phyloP scores from a whole-genome alignment of 2,113 vertebrate genomes.

The Lophochroa leadbeateri region DNA sequence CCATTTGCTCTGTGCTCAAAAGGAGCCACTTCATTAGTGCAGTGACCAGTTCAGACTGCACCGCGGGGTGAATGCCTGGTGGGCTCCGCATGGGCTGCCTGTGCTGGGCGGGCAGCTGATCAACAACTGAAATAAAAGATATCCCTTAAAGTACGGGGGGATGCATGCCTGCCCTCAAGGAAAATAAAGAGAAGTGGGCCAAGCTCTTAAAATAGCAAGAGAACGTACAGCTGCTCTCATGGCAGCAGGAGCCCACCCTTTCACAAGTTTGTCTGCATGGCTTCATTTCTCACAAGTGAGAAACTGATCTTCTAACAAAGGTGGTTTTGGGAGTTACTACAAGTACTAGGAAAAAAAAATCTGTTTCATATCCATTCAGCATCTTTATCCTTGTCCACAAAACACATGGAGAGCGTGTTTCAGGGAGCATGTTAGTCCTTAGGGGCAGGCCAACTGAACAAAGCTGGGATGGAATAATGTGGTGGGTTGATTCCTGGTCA shows the following conservation, averaged over 20 bases:
- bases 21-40: not conserved
- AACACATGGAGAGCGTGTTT: rapidly evolving
- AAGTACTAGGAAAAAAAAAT: not conserved
- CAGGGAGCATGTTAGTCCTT: rapidly evolving
- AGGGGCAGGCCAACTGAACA: not conserved
- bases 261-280: not conserved
- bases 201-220: not conserved
- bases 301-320: not conserved
- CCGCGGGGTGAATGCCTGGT: rapidly evolving
- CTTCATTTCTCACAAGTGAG: not conserved
- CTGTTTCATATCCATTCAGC: not conserved
- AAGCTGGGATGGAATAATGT: not conserved
- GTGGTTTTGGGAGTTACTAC: not conserved
- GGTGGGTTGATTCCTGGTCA: not conserved
- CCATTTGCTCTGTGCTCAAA: not conserved
- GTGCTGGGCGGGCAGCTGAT: not conserved
- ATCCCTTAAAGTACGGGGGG: not conserved
- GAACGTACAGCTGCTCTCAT: not conserved
- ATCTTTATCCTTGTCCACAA: not conserved
- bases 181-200: not conserved
- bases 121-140: not conserved
- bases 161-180: not conserved
- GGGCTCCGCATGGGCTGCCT: not conserved
- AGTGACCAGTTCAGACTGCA: not conserved
- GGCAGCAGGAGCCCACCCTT: not conserved